Percentiles rank a stretch among this genome's conserved stretches.
These are phyloP conservation scores for Mantis religiosa DNA, from an alignment of 2,888 invertebrate genomes.

Conservation along the genomic window DNA sequence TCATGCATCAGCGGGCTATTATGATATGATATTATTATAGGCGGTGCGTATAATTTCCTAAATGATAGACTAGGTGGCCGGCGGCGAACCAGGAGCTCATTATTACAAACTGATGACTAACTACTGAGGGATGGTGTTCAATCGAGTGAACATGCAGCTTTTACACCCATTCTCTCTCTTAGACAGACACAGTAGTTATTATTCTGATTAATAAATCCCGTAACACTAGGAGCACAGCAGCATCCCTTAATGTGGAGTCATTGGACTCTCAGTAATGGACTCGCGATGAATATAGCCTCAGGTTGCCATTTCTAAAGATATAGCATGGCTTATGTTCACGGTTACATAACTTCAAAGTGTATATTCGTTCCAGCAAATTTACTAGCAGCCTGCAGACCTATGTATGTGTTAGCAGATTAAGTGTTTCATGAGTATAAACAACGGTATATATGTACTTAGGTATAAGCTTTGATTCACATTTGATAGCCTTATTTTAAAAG, in stretches of 20 bases:
- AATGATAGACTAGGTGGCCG: constrained; percentile 27
- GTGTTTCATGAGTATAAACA: too few relatives aligned
- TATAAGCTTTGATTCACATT: too few relatives aligned
- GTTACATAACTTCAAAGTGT: too few relatives aligned
- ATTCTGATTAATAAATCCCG: constrained; percentile 25
- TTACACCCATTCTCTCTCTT: not conserved
- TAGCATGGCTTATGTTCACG: not conserved
- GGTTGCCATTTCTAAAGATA: not conserved
- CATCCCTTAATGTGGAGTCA: not conserved
- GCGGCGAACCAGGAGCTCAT: constrained; percentile 22
- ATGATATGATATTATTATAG: constrained; percentile 27
- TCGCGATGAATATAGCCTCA: not conserved
- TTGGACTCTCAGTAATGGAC: not conserved
- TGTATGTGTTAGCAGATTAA: too few relatives aligned
- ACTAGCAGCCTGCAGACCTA: too few relatives aligned
- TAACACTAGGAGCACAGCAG: constrained; percentile 19
- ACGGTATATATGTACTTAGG: too few relatives aligned
- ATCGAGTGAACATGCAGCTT: not conserved
- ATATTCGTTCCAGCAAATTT: too few relatives aligned
- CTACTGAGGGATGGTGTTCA: constrained; percentile 4
- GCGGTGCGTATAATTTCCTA: constrained; percentile 29
- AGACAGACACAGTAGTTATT: constrained; percentile 14
- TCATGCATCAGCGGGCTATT: constrained; percentile 16
- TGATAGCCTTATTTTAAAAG: too few relatives aligned
- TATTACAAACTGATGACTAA: constrained; percentile 26